These are phyloP conservation scores for Squalus acanthias DNA, from an alignment of 2,797 vertebrate species.

Conservation along the genomic window DNA sequence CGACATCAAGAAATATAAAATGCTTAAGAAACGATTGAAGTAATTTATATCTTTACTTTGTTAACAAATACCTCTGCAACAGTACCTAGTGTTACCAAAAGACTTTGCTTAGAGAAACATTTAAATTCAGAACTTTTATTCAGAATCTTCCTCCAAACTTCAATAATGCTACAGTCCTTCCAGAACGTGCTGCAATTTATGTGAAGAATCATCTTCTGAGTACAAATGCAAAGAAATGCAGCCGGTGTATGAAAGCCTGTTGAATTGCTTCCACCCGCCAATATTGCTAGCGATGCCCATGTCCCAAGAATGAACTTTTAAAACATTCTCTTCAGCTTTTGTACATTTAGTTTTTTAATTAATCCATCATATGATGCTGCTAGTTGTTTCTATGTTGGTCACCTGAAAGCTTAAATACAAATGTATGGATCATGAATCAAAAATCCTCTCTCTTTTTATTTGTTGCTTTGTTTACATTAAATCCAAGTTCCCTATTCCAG, in stretches of 20 bases:
- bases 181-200: neutral
- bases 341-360: neutral
- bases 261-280: neutral
- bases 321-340: neutral
- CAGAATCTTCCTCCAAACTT: neutral
- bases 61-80: neutral
- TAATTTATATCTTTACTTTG: neutral
- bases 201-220: neutral
- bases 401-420: neutral
- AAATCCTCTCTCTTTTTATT: neutral
- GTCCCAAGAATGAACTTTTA: neutral
- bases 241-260: neutral
- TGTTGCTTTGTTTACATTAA: neutral
- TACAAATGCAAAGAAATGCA: neutral
- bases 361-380: neutral
- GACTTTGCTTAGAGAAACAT: neutral
- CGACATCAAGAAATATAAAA: neutral
- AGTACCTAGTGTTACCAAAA: neutral
- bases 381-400: neutral
- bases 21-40: neutral
- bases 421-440: neutral
- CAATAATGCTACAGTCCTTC: neutral
- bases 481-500: neutral
- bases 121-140: neutral
- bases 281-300: neutral